Evolutionary conservation across 1,140 invertebrate species (phyloP), one percentile per base, ranked within the genome.

Genomic region (Anoplolepis gracilipes): DNA sequence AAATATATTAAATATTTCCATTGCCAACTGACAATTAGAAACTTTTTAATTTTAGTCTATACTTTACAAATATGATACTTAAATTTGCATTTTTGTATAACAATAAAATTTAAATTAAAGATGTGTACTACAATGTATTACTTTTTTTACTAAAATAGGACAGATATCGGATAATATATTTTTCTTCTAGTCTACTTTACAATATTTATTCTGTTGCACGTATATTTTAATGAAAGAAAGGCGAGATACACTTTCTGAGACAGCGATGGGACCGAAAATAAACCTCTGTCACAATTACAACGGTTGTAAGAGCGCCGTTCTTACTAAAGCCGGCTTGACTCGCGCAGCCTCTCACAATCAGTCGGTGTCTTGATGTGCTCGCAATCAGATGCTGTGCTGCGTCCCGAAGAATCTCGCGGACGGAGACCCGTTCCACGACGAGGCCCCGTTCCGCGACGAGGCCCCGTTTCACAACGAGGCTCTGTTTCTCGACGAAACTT

Each of bases 301-400:
- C 70, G 77, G 67, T 57, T 64, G 77, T 75, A 75, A 85, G 75
- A 49, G 59, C 84, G 82, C 49, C 73, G 57, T 61, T 85, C 69
- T 79, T 81, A 79, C 77, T 65, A 87, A 86, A 86, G 30, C 77
- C 30, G 76, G 25, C 30, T 61, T 64, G 84, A 22, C n/a, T 78
- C 59, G 30, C 55, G 36, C 53, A 39, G n/a, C 25, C 36, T 67
- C 57, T 90, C 89, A n/a, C n/a, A n/a, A n/a, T n/a, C n/a, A 90
- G 87, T 89, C 77, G 22, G 69, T 87, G 79, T 67, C 30, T 85
- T 42, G 87, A 82, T 77, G 79, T 61, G 62, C 61, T 77, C 78
- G 73, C 85, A 64, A 59, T 78, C 86, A 87, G 81, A 94, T 94
- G 93, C 88, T 93, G 85, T 94, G 93, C 82, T 94, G 93, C 62